These are phyloP conservation scores for Ochotona curzoniae DNA, from an alignment of 2,113 vertebrate genomes.

Conservation along the genomic window DNA sequence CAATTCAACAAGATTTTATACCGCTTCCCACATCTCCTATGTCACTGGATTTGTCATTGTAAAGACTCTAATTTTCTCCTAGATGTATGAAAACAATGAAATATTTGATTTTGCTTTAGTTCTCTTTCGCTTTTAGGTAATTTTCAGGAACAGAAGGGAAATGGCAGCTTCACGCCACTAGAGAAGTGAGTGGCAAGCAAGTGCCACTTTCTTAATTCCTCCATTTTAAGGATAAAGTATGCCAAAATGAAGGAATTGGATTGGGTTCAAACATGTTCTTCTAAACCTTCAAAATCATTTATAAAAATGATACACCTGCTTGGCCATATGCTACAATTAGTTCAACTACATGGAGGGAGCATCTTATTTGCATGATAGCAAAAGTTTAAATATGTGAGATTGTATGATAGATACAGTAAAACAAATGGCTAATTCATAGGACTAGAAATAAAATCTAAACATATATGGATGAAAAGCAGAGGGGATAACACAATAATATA, in stretches of 20 bases:
- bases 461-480: background rate
- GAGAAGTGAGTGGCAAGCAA: background rate
- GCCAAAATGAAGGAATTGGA: background rate
- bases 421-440: background rate
- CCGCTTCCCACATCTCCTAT: background rate
- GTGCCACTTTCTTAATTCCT: background rate
- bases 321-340: constrained; percentile 48
- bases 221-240: background rate
- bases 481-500: background rate
- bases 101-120: background rate
- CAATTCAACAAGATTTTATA: background rate
- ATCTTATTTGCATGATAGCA: constrained; percentile 45
- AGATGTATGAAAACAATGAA: background rate
- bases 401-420: constrained; percentile 24
- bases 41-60: background rate
- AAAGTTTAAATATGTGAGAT: background rate
- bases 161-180: background rate
- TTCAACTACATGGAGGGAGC: constrained; percentile 11
- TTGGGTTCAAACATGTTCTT: constrained; percentile 16
- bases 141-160: background rate
- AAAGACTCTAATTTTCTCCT: background rate
- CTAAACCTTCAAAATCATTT: background rate
- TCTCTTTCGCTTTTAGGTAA: background rate
- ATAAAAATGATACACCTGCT: background rate
- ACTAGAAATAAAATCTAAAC: background rate